Evolutionary conservation across 2,888 invertebrate species (phyloP).

Genomic region (Junonia oenone): DNA sequence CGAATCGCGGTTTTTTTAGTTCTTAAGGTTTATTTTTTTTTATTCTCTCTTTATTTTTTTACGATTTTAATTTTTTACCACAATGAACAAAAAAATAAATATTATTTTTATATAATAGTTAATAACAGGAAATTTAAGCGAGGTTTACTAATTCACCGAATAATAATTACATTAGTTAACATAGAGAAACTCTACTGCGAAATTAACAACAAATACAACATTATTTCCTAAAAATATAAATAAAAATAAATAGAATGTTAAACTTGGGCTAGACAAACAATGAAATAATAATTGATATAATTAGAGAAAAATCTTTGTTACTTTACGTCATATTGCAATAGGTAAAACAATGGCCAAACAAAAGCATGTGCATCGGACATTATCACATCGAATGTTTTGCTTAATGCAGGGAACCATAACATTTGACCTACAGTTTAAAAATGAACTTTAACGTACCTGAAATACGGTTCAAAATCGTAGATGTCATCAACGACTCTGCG

Average conservation of each 20-base stretch:
- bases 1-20: no score
- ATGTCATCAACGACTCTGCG: slow-evolving; percentile 67
- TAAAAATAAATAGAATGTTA: no score
- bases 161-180: not conserved
- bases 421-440: slow-evolving; percentile 4
- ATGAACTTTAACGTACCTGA: slow-evolving; percentile 46
- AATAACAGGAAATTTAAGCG: not conserved
- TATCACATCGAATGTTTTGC: slow-evolving; percentile 13
- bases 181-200: not conserved
- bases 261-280: no score
- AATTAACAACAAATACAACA: no score
- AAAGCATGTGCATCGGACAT: slow-evolving; percentile 1
- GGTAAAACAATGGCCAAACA: slow-evolving; percentile 11
- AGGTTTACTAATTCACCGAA: not conserved
- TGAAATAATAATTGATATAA: not conserved
- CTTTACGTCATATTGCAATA: not conserved
- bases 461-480: slow-evolving; percentile 73
- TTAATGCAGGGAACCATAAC: slow-evolving; percentile 20
- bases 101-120: no score
- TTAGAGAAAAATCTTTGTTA: not conserved
- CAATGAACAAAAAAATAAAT: no score
- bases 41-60: no score
- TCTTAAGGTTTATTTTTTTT: no score
- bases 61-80: not conserved
- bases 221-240: no score